A percentile compares a stretch with the other conserved stretches of the same genome.
These are phyloP conservation scores for Chitala chitala DNA, from an alignment of 2,113 vertebrate species.

Conservation along the genomic window DNA sequence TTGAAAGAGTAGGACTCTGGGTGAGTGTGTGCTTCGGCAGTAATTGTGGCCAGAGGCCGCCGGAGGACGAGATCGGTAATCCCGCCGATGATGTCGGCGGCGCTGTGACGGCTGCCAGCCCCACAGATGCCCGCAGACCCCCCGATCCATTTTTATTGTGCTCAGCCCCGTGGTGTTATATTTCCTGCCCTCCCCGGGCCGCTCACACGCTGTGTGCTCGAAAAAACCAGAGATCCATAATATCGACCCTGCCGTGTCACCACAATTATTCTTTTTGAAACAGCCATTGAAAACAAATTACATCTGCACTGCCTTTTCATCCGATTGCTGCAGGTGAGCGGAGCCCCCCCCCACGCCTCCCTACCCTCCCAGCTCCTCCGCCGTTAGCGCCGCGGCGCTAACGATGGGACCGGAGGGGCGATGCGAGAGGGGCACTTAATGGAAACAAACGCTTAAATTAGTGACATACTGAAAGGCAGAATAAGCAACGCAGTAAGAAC, in stretches of 20 bases:
- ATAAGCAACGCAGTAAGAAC: slow-evolving; percentile 28
- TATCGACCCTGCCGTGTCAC: slow-evolving; percentile 98
- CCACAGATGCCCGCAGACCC: slow-evolving; percentile 83
- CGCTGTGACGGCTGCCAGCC: slow-evolving; percentile 84
- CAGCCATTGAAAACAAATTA: slow-evolving; percentile 99
- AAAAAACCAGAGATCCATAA: slow-evolving; percentile 99
- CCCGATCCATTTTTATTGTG: slow-evolving; percentile 98
- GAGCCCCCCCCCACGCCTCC: slow-evolving; percentile 74
- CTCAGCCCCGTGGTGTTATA: slow-evolving; percentile 87
- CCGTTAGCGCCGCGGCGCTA: slow-evolving; percentile 70
- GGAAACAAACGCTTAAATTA: slow-evolving; percentile 44
- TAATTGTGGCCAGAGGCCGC: slow-evolving; percentile 56
- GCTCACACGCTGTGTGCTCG: slow-evolving; percentile 97
- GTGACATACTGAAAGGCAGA: slow-evolving; percentile 28
- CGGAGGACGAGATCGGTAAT: slow-evolving; percentile 83
- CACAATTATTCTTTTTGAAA: slow-evolving; percentile 99
- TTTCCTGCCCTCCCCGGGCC: slow-evolving; percentile 95
- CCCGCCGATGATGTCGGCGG: slow-evolving; percentile 82
- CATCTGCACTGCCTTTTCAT: slow-evolving; percentile 99
- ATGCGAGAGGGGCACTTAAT: slow-evolving; percentile 30
- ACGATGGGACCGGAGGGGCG: slow-evolving; percentile 55
- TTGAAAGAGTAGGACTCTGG: no score
- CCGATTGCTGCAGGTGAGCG: slow-evolving; percentile 94
- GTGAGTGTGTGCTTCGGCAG: slow-evolving; percentile 48
- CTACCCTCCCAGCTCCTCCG: slow-evolving; percentile 53